phyloP scores from a whole-genome alignment of 2,797 vertebrate genomes.

The Sebastes trivittatus region DNA sequence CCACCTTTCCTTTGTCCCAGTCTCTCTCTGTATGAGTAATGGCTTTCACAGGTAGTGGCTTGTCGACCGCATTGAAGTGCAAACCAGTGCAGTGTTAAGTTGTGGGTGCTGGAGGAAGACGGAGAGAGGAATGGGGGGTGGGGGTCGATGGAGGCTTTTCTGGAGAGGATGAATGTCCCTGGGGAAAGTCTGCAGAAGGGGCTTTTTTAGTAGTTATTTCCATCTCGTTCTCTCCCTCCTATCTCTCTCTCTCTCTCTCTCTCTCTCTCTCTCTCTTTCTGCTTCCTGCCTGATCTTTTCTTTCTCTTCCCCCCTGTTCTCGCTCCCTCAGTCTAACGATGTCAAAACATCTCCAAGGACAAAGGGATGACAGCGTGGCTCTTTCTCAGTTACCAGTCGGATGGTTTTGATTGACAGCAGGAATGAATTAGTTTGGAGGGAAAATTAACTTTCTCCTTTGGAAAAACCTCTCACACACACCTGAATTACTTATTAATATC shows the following conservation, averaged over 20 bases:
- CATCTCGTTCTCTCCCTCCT: slow-evolving; percentile 5
- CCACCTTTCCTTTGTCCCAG: slow-evolving; percentile 52
- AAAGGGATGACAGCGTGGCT: slow-evolving; percentile 41
- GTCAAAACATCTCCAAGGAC: background rate
- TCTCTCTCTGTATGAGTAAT: slow-evolving; percentile 72
- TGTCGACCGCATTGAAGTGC: slow-evolving; percentile 72
- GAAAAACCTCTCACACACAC: slow-evolving; percentile 5
- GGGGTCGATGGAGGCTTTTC: slow-evolving; percentile 58
- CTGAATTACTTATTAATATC: slow-evolving; percentile 41
- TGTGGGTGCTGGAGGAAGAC: slow-evolving; percentile 66
- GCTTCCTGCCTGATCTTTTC: slow-evolving; percentile 45
- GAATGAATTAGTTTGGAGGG: slow-evolving; percentile 49
- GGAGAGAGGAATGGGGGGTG: slow-evolving; percentile 59
- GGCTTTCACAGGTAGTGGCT: slow-evolving; percentile 80
- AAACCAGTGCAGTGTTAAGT: slow-evolving; percentile 68
- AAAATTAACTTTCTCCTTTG: slow-evolving; percentile 21
- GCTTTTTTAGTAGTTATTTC: slow-evolving; percentile 44
- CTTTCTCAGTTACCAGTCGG: slow-evolving; percentile 30
- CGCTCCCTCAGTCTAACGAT: background rate
- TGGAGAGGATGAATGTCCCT: slow-evolving; percentile 68
- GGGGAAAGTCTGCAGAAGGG: slow-evolving; percentile 55
- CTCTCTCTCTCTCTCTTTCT: slow-evolving; percentile 34
- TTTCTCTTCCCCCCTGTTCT: slow-evolving; percentile 2
- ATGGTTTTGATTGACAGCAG: slow-evolving; percentile 57
- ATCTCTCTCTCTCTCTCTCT: background rate